Percentiles rank a stretch among this genome's conserved stretches.
phyloP scores from a whole-genome alignment of 2,113 vertebrate genomes.

The Haliaeetus leucogaster region DNA sequence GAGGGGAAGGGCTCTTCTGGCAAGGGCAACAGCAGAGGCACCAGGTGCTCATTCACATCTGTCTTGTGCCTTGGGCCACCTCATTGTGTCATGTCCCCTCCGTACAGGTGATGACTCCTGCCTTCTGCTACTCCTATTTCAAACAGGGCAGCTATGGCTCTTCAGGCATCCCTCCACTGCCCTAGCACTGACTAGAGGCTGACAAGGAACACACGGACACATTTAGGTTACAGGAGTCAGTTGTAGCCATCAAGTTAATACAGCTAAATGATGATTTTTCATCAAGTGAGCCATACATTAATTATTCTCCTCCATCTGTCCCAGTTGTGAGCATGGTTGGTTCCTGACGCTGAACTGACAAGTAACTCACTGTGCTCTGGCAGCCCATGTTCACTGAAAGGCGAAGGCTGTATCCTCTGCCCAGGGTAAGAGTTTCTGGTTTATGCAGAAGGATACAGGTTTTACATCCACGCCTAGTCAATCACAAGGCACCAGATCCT shows the following conservation, averaged over 20 bases:
- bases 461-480: not conserved
- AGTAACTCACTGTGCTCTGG: not conserved
- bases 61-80: not conserved
- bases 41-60: not conserved
- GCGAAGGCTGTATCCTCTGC: not conserved
- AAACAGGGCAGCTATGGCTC: not conserved
- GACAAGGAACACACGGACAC: not conserved
- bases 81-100: not conserved
- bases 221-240: not conserved
- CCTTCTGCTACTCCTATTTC: not conserved
- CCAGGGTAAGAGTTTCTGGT: not conserved
- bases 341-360: not conserved
- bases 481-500: not conserved
- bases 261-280: not conserved
- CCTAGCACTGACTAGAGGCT: not conserved
- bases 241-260: not conserved
- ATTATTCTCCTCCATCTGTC: not conserved
- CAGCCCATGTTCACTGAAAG: not conserved
- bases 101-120: not conserved
- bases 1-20: not conserved
- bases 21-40: not conserved
- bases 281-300: not conserved
- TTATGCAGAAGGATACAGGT: not conserved
- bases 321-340: not conserved
- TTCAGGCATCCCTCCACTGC: not conserved